These are phyloP conservation scores for Cristatella mucedo DNA, from an alignment of 2,888 invertebrate species.

Conservation along the genomic window DNA sequence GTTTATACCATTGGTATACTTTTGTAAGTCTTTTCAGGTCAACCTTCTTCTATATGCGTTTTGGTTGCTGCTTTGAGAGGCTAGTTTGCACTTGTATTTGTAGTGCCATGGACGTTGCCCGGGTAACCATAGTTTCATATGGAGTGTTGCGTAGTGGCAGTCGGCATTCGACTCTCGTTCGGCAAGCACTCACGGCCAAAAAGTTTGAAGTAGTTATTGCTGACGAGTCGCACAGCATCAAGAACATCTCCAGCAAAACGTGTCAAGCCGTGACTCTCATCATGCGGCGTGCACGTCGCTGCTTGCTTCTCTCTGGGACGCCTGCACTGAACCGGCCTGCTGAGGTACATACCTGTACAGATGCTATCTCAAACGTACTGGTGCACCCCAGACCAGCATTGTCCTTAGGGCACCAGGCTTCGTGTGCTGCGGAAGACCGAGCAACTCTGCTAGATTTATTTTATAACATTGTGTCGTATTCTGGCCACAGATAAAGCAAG, in stretches of 20 bases:
- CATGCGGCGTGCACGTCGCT: constrained; percentile 22
- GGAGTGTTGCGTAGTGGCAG: constrained; percentile 22
- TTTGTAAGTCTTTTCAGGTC: too few species aligned
- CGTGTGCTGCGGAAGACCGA: too few species aligned
- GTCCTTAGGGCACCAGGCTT: too few species aligned
- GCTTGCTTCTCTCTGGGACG: constrained; percentile 30
- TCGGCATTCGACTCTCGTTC: constrained; percentile 19
- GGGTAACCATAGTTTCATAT: constrained; percentile 26
- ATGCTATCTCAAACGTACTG: too few species aligned
- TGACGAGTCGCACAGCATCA: constrained; percentile 34
- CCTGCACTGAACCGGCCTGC: constrained; percentile 33
- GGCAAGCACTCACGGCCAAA: constrained; percentile 24
- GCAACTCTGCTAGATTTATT: too few species aligned
- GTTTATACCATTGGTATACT: too few species aligned
- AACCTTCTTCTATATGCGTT: too few species aligned
- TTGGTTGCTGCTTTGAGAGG: too few species aligned
- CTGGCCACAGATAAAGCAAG: too few species aligned
- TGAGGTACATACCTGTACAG: constrained; percentile 24
- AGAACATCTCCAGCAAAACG: constrained; percentile 24
- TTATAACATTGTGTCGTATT: too few species aligned
- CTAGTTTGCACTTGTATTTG: too few species aligned
- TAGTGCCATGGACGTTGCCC: constrained; percentile 28
- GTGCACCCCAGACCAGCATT: too few species aligned
- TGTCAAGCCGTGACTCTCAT: constrained; percentile 26
- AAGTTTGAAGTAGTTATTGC: constrained; percentile 24